Conservation (phyloP, 30 jellyfish, hydroid and myxozoan genomes). For the Catostylus mosaicus region DNA sequence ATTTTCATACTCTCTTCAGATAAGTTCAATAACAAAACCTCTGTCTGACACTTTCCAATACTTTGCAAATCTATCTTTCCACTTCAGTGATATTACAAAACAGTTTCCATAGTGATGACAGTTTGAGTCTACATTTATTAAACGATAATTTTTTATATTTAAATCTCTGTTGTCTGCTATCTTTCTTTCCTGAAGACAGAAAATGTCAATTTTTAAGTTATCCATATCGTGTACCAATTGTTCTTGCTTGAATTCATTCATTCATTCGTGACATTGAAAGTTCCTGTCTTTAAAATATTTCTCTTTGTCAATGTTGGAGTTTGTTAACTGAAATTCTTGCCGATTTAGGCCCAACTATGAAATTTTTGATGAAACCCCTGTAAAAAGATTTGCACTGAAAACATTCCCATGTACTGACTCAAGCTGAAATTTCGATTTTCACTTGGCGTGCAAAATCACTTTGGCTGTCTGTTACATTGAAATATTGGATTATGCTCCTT, state of each 20-base stretch:
- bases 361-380: conserved; percentile 12
- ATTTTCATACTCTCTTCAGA: conserved; percentile 19
- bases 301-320: conserved; percentile 4
- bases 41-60: conserved; percentile 46
- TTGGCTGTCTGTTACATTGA: neutral
- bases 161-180: neutral
- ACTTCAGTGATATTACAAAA: conserved; percentile 22
- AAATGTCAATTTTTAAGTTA: neutral
- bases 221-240: conserved; percentile 18
- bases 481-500: conserved; percentile 27
- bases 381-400: conserved; percentile 14
- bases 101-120: conserved; percentile 21
- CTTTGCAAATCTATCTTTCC: conserved; percentile 26
- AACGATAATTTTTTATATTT: neutral
- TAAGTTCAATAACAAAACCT: conserved; percentile 24
- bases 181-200: neutral
- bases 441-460: conserved; percentile 20
- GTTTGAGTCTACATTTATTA: conserved; percentile 20
- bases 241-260: conserved; percentile 19
- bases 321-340: conserved; percentile 16
- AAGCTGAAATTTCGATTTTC: conserved; percentile 11
- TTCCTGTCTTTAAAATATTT: conserved; percentile 13
- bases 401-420: neutral
- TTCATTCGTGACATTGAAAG: conserved; percentile 31
- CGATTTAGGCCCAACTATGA: conserved; percentile 25